phyloP scores from a whole-genome alignment of 2,888 invertebrate genomes.

The Troides helena region DNA sequence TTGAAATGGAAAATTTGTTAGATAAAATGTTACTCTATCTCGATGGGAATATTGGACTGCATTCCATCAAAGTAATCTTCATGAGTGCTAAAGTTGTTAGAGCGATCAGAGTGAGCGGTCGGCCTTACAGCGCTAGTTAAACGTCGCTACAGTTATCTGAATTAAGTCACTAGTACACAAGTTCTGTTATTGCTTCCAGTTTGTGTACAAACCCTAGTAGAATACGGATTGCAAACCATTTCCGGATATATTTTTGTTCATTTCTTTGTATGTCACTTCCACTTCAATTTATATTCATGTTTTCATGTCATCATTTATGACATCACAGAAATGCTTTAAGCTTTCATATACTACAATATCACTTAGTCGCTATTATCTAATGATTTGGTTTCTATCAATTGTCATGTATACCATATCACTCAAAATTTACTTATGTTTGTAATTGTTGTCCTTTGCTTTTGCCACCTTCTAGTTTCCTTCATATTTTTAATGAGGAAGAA shows the following conservation, averaged over 20 bases:
- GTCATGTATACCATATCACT: too few species aligned
- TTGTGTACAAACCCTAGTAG: not conserved
- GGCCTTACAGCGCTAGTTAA: conserved; percentile 56
- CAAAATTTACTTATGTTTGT: too few species aligned
- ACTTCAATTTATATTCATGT: too few species aligned
- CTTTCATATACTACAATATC: too few species aligned
- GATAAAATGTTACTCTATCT: conserved; percentile 33
- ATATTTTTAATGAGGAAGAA: too few species aligned
- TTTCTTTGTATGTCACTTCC: not conserved
- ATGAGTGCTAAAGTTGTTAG: conserved; percentile 58
- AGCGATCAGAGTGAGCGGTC: conserved; percentile 44
- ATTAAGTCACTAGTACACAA: conserved; percentile 37
- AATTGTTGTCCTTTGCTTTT: too few species aligned
- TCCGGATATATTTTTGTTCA: not conserved
- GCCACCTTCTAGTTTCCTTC: too few species aligned
- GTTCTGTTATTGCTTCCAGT: conserved; percentile 30
- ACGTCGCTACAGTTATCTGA: conserved; percentile 39
- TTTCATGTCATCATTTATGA: too few species aligned
- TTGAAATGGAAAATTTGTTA: conserved; percentile 27
- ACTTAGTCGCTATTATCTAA: too few species aligned
- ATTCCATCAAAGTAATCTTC: conserved; percentile 56
- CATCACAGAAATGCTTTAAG: too few species aligned
- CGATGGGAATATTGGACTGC: conserved; percentile 41
- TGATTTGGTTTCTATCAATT: too few species aligned
- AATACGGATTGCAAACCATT: not conserved